phyloP scores from a whole-genome alignment of 2,113 vertebrate genomes.

The Spizaetus ornatus region DNA sequence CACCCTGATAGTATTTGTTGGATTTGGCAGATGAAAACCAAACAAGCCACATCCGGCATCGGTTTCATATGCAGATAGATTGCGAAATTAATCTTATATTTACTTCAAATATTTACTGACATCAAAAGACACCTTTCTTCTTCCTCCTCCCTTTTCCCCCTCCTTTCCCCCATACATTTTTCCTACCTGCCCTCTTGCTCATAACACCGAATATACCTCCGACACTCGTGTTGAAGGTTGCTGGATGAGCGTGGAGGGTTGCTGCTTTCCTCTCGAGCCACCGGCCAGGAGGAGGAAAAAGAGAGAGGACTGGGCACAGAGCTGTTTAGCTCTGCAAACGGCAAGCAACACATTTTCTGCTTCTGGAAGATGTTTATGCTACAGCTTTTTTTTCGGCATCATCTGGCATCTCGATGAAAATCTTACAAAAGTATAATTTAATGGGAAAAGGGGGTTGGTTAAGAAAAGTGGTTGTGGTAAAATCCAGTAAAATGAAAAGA shows the following conservation, averaged over 20 bases:
- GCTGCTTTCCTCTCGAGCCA: not conserved
- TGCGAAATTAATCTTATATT: not conserved
- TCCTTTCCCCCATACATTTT: not conserved
- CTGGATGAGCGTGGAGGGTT: not conserved
- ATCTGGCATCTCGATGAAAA: not conserved
- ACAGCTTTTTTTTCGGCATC: not conserved
- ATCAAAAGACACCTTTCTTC: not conserved
- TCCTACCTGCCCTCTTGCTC: not conserved
- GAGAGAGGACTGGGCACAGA: not conserved
- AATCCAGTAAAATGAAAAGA: not conserved
- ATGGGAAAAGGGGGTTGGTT: not conserved
- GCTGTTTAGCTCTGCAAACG: not conserved
- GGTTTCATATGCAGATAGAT: not conserved
- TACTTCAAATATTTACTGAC: conserved; percentile 23
- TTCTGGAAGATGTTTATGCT: not conserved
- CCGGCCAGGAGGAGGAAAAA: not conserved
- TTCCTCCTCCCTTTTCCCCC: not conserved
- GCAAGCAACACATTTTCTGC: not conserved
- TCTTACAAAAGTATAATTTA: not conserved
- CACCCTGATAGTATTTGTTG: conserved; percentile 1
- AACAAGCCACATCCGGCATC: conserved; percentile 16
- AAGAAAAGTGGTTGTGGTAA: not conserved
- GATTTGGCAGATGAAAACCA: conserved; percentile 44
- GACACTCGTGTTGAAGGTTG: rapidly evolving
- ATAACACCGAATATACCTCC: not conserved